Percentiles rank a stretch among this genome's conserved stretches.
phyloP scores from a whole-genome alignment of 2,888 invertebrate species.

The Heliconius ethilla region DNA sequence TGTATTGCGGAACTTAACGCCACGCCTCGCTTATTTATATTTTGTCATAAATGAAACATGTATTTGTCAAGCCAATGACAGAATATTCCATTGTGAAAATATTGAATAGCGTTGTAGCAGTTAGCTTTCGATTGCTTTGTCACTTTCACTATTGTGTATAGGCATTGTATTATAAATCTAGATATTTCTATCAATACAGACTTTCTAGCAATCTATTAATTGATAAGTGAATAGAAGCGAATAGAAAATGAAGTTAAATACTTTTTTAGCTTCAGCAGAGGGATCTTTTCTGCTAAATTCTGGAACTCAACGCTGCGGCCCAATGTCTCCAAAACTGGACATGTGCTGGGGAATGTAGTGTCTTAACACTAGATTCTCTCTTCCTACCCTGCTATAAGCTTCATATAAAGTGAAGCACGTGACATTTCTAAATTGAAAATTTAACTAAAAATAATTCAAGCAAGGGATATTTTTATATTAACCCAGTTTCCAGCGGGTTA shows the following conservation, averaged over 20 bases:
- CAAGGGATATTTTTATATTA: conserved; percentile 6
- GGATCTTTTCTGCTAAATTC: too few species aligned
- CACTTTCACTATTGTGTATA: conserved; percentile 6
- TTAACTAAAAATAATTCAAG: background rate
- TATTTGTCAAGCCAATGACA: conserved; percentile 16
- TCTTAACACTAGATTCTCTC: background rate
- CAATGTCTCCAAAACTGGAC: too few species aligned
- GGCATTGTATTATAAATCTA: background rate
- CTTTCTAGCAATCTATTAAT: background rate
- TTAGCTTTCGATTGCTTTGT: conserved; percentile 24
- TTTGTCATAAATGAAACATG: conserved; percentile 4
- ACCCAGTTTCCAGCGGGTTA: background rate
- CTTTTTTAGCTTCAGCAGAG: too few species aligned
- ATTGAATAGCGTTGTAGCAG: conserved; percentile 9
- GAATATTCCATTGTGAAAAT: conserved; percentile 9
- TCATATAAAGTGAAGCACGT: background rate
- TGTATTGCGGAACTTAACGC: background rate
- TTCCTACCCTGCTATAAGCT: background rate
- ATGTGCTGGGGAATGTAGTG: too few species aligned
- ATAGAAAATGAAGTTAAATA: background rate
- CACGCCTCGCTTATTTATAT: background rate
- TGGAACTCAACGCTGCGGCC: too few species aligned
- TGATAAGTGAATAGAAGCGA: background rate
- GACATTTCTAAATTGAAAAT: background rate
- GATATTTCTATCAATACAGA: background rate